These are phyloP conservation scores for Phalanger gymnotis DNA, from an alignment of 2,797 vertebrate species.

Conservation along the genomic window DNA sequence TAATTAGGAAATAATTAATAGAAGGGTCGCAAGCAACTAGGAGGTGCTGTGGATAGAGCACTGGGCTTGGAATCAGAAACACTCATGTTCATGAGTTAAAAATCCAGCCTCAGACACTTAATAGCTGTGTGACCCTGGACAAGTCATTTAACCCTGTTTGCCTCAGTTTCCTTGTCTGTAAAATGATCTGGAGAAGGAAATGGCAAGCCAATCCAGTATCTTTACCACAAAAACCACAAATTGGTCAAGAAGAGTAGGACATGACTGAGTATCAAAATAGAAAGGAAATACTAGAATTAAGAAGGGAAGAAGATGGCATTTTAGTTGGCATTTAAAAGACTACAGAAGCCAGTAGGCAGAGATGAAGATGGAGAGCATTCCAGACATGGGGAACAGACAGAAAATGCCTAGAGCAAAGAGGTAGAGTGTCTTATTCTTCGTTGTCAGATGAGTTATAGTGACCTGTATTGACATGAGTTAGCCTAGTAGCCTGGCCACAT, in stretches of 20 bases:
- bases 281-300: background rate
- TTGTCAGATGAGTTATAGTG: background rate
- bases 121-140: too few relatives aligned
- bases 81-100: too few relatives aligned
- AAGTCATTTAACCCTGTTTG: too few relatives aligned
- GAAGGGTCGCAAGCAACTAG: too few relatives aligned
- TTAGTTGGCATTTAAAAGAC: background rate
- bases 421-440: background rate
- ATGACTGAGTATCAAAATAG: background rate
- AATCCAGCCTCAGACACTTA: too few relatives aligned
- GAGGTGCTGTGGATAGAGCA: too few relatives aligned
- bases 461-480: background rate
- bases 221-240: background rate
- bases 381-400: background rate
- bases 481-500: background rate
- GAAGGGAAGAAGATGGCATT: background rate
- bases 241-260: background rate
- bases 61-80: too few relatives aligned
- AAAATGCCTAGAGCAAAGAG: background rate
- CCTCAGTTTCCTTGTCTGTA: background rate
- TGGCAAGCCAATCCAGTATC: background rate
- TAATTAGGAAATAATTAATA: background rate
- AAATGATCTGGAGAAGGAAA: background rate
- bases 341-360: background rate
- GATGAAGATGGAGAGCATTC: background rate